A percentile compares a stretch with the other conserved stretches of the same genome.
phyloP scores from a whole-genome alignment of 2,888 invertebrate species.

The Heliconius cydno region DNA sequence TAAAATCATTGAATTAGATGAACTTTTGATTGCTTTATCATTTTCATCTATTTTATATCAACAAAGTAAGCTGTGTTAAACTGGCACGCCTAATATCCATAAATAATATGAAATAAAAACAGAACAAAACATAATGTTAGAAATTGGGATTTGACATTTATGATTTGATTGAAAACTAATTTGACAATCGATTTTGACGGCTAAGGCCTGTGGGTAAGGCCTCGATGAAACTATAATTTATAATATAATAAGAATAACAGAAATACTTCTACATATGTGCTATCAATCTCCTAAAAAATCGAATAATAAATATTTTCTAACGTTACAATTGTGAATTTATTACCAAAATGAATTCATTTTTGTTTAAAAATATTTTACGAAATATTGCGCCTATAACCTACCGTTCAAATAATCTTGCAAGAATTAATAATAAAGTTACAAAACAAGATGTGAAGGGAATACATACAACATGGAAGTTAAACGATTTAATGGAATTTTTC shows the following conservation, averaged over 20 bases:
- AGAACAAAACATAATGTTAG: not conserved
- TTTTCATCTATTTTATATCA: not conserved
- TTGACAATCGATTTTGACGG: not conserved
- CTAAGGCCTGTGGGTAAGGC: too few species aligned
- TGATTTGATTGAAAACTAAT: not conserved
- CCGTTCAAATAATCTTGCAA: conserved; percentile 55
- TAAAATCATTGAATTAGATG: not conserved
- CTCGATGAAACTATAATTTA: too few species aligned
- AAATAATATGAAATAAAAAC: not conserved
- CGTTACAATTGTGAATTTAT: not conserved
- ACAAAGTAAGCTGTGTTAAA: not conserved
- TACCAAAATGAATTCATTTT: conserved; percentile 31
- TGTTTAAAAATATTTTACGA: conserved; percentile 52
- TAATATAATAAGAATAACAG: not conserved
- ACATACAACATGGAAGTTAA: conserved; percentile 67
- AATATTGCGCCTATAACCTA: conserved; percentile 52
- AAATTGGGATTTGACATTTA: not conserved
- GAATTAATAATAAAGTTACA: conserved; percentile 46
- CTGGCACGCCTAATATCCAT: conserved; percentile 6
- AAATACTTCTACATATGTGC: not conserved
- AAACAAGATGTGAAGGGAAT: conserved; percentile 47
- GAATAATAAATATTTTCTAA: not conserved
- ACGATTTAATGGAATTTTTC: conserved; percentile 93
- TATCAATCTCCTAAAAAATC: not conserved
- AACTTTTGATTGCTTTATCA: not conserved